A percentile compares a stretch with the other conserved stretches of the same genome.
Evolutionary conservation across 1,140 invertebrate species (phyloP).

Genomic region (Pseudomyrmex cubaensis): DNA sequence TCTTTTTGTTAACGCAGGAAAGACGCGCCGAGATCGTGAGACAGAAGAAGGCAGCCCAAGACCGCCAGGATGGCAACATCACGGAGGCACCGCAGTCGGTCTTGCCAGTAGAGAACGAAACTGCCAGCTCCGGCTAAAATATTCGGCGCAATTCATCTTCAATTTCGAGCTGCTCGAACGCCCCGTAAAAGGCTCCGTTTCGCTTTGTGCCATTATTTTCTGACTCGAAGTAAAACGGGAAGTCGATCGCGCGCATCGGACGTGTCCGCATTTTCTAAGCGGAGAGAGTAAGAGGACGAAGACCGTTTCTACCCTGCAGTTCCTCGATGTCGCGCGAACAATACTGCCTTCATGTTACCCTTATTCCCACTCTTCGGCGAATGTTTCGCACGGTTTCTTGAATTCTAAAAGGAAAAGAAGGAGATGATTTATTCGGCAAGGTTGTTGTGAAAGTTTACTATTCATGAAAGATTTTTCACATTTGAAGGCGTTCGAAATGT

Average conservation of each 20-base stretch:
- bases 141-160: not conserved
- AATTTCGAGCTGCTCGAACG: slow-evolving; percentile 37
- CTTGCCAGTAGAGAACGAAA: slow-evolving; percentile 82
- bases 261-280: slow-evolving; percentile 31
- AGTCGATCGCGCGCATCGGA: slow-evolving; percentile 35
- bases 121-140: slow-evolving; percentile 87
- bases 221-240: slow-evolving; percentile 57
- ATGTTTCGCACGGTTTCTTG: slow-evolving; percentile 11
- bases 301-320: not conserved
- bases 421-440: not conserved
- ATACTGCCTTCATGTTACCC: slow-evolving; percentile 45
- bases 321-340: slow-evolving; percentile 28
- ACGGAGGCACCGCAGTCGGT: slow-evolving; percentile 62
- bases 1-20: slow-evolving; percentile 87
- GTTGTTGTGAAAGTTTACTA: slow-evolving; percentile 35
- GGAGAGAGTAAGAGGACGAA: not conserved
- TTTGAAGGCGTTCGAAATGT: not conserved
- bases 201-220: slow-evolving; percentile 72
- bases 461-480: too few species aligned
- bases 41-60: slow-evolving; percentile 91
- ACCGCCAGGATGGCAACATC: slow-evolving; percentile 78
- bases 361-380: slow-evolving; percentile 6
- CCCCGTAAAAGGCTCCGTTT: slow-evolving; percentile 61
- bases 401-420: not conserved
- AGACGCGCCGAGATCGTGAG: slow-evolving; percentile 93